Evolutionary conservation across 2,888 invertebrate species (phyloP), one percentile per base, ranked within the genome.

Genomic region (Cotesia congregata): DNA sequence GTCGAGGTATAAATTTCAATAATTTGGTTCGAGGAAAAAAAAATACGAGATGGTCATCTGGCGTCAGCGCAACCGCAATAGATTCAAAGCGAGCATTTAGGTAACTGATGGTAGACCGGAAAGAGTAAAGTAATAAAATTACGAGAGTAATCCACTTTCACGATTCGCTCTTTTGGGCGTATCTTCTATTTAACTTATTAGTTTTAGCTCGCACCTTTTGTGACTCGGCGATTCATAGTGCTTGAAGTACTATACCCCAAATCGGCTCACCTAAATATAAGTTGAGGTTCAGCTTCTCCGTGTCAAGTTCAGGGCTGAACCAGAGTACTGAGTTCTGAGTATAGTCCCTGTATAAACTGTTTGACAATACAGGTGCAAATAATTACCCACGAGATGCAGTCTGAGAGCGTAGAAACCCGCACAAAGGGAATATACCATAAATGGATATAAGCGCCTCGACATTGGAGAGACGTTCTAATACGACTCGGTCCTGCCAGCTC

Each of bases 91-190:
- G 82, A 80, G 79, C 82, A 82, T 85, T 85, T 84, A 82, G 83
- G 83, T 83, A 84, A 85, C 82, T 78, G 80, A 67, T 77, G 80
- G 68, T 77, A 76, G 50, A 50, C 50, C 50, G 9, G 50, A 0
- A 80, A 83, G 83, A 85, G 83, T 12, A 50, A 50, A 50, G 9
- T 86, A 86, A 87, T 83, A 82, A 84, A 83, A 86, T 85, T 86
- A 85, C 84, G 81, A 78, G 79, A 75, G 82, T 83, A 81, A 85
- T 86, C 84, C 84, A 86, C 85, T 85, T 84, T 83, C 82, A 76
- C 73, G 65, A 76, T 79, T 75, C 76, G 61, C 60, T 40, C 39
- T 70, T 74, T 74, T 73, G 64, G n/a, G 50, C 59, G 39, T 65
- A 62, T 39, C 72, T 17, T 64, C 64, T 67, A 20, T 5, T 50